Evolutionary conservation across 2,113 vertebrate genomes (phyloP), one percentile per base, ranked within the genome.

Genomic region (Phyllostomus discolor): DNA sequence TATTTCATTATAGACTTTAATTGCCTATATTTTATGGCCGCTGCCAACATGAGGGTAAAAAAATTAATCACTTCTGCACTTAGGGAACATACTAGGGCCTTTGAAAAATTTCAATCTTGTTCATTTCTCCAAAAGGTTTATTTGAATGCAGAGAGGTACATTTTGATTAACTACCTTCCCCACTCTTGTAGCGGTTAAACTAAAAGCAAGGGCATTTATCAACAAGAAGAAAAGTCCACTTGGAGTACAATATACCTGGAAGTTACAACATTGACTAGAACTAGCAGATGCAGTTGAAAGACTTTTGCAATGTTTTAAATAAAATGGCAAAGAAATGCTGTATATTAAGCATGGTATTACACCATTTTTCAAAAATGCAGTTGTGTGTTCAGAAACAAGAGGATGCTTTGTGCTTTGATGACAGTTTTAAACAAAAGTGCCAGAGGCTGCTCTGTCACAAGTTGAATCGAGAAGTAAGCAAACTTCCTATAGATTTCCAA

Each of bases 61-160:
- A 66, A 70, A 90, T 97, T 97, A 95, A 95, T 90, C 48, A 95
- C 93, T 93, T 90, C 17, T 86, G 28, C 28, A 80, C 66, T 97
- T 96, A 75, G 91, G 85, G 92, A 97, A 93, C 82, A 31, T 91
- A 79, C 87, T 22, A 94, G 80, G 0, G 12, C 43, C 69, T 97
- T 97, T 96, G 95, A 88, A 97, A 96, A 8, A 5, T 96, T 93
- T 97, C 62, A 93, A 0, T 91, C 84, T 31, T 81, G 12, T 83
- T 96, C 14, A 88, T 97, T 95, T 98, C 90, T 97, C 22, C 9
- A 92, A 97, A 82, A 85, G 22, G 73, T 80, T 90, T 85, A 91
- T 97, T 96, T 96, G 80, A 96, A 95, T 70, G 7, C 85, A 50
- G 59, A 89, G 0, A 94, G 91, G 38, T 92, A 88, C 17, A 24